Evolutionary conservation across 1,140 invertebrate species (phyloP), one percentile per base, ranked within the genome.

Genomic region (Formica selysi): DNA sequence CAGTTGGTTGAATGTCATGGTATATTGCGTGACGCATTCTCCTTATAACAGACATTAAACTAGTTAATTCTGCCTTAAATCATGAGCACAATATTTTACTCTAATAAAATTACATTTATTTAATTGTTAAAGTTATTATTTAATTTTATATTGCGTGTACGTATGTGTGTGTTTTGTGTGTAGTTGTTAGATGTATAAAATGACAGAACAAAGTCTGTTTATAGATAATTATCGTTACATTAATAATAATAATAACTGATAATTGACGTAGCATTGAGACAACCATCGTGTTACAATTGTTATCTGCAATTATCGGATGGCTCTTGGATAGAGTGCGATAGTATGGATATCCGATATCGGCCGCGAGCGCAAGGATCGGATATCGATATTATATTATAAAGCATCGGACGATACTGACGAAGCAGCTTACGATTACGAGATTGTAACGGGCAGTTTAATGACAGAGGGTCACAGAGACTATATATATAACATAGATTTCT

Each of bases 1-100:
- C 36, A 11, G 16, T 68, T 44, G 76, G 44, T 70, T 70, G 78
- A 80, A 80, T 80, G 78, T 80, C 78, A 80, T 36, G 65, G 78
- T 70, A 16, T 80, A 65, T 78, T 80, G 78, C 36, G 78, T 57
- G 70, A 80, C 22, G 44, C 62, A 22, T 54, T 68, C 8, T 32
- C 32, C 76, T 57, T 70, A 41, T 41, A 80, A 57, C 74, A 48
- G 65, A n/a, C 36, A 32, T 57, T 29, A 13, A 68, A 26, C 48
- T 32, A 10, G 22, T 38, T 38, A 32, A 48, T 51, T 19, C 19
- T 11, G 32, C 5, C n/a, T 38, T 65, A 54, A 29, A 44, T 29
- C 32, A 8, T 3, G 4, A 16, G 32, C 32, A 29, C 65, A 3
- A 26, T 38, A 16, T 29, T 41, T 16, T 8, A 65, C 44, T 41